Conservation (phyloP, 2,888 invertebrate genomes). For the Laothoe populi region DNA sequence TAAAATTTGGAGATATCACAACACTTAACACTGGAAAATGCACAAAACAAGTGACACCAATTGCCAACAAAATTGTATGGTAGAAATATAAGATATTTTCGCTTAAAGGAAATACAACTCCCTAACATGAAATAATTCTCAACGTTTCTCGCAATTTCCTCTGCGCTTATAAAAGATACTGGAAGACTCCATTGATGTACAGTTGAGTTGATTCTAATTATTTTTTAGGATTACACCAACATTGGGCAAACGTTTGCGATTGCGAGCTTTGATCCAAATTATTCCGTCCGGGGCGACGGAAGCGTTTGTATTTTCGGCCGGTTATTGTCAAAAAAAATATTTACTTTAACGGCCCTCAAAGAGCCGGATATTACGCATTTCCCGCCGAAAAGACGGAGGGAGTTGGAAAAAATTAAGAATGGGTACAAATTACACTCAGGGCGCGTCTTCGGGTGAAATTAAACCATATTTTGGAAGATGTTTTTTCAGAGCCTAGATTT, state of each 20-base stretch:
- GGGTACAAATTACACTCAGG: slow-evolving; percentile 24
- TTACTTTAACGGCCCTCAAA: slow-evolving; percentile 42
- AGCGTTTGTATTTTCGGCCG: slow-evolving; percentile 33
- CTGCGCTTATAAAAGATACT: not conserved
- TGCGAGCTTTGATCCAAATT: slow-evolving; percentile 21
- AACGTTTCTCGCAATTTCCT: slow-evolving; percentile 5
- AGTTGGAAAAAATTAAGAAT: slow-evolving; percentile 25
- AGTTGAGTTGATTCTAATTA: slow-evolving; percentile 8
- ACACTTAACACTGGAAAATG: no score
- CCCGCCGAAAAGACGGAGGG: slow-evolving; percentile 22
- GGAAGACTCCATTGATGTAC: slow-evolving; percentile 7
- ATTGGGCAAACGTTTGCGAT: slow-evolving; percentile 18
- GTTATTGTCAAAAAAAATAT: slow-evolving; percentile 50
- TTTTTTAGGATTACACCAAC: slow-evolving; percentile 20
- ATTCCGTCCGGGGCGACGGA: slow-evolving; percentile 19
- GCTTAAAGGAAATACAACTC: not conserved
- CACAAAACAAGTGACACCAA: no score
- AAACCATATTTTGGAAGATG: slow-evolving; percentile 14
- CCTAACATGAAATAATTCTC: not conserved
- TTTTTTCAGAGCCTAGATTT: slow-evolving; percentile 2
- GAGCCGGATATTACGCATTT: slow-evolving; percentile 48
- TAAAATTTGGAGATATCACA: no score
- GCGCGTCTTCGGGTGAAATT: slow-evolving; percentile 14
- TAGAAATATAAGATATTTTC: not conserved
- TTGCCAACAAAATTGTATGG: no score